Evolutionary conservation across 1,140 invertebrate species (phyloP), one percentile per base, ranked within the genome.

Genomic region (Hyles vespertilio): DNA sequence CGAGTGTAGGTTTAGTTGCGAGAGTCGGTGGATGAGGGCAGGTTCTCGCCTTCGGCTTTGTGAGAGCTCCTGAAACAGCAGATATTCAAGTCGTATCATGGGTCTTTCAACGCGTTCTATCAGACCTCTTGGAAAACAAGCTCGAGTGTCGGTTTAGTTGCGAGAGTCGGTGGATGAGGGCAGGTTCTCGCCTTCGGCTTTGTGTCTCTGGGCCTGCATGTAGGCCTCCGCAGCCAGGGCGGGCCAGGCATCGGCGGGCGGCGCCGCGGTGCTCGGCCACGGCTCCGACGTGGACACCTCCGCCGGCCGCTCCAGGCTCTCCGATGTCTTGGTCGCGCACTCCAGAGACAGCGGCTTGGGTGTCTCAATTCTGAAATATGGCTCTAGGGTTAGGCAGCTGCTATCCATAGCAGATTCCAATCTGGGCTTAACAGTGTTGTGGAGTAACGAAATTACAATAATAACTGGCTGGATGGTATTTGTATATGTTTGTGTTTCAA

Each of bases 161-260:
- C 87, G 83, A 0, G 85, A 74, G 56, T 89, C 86, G 3, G 86
- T 89, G 11, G 88, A 89, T 5, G 88, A 88, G 1, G 88, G 88
- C 56, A 85, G 60, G 61, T 84, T 87, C 65, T 89, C 88, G 8
- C 84, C 84, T 11, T 89, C 88, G 48, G 84, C 59, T 70, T 87
- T 89, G 67, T 84, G 82, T 52, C 79, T 77, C 6, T 71, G 51
- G 6, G 81, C 81, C 50, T 87, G 84, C 0, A 86, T 69, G 61
- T 88, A 89, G 46, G 81, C 77, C 56, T 87, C 84, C 5, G 74
- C 71, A 5, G 84, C 73, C 33, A 87, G 65, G 0, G 77, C 67
- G 0, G 79, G 77, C 77, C 80, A 85, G 6, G 69, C 57, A 55
- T 80, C 77, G 0, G 78, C 22, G 32, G 63, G 58, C 9, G 67